Evolutionary conservation across 2,888 invertebrate species (phyloP).

Genomic region (Magallana nippona): DNA sequence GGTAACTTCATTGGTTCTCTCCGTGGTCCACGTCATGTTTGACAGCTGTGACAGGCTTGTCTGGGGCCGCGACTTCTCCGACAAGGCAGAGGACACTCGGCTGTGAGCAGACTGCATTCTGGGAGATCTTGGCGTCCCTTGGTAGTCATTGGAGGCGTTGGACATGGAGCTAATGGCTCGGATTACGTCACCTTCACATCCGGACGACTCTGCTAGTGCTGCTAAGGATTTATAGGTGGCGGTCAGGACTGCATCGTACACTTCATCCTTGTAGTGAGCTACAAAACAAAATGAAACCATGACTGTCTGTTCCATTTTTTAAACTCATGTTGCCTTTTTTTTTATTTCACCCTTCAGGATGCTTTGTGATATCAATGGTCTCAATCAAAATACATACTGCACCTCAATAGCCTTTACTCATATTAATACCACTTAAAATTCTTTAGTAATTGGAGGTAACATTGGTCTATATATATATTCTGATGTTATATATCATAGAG

Average conservation of each 20-base stretch:
- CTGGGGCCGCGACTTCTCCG: constrained; percentile 68
- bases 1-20: constrained; percentile 68
- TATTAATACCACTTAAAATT: background rate
- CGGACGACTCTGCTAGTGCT: constrained; percentile 76
- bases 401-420: too few species aligned
- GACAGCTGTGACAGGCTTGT: constrained; percentile 75
- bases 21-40: constrained; percentile 75
- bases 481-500: too few species aligned
- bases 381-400: too few species aligned
- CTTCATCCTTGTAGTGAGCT: constrained; percentile 75
- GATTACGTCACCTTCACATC: constrained; percentile 75
- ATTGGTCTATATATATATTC: background rate
- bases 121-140: constrained; percentile 60
- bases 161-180: constrained; percentile 70
- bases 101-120: constrained; percentile 43
- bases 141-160: constrained; percentile 59
- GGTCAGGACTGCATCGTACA: constrained; percentile 74
- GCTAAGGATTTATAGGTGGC: constrained; percentile 75
- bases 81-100: constrained; percentile 56
- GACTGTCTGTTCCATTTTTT: too few species aligned
- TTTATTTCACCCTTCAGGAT: too few species aligned
- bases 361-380: too few species aligned
- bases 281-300: constrained; percentile 40
- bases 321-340: too few species aligned
- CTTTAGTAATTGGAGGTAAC: background rate